A percentile compares a stretch with the other conserved stretches of the same genome.
phyloP scores from a whole-genome alignment of 2,113 vertebrate species.

The Oreotrochilus melanogaster region DNA sequence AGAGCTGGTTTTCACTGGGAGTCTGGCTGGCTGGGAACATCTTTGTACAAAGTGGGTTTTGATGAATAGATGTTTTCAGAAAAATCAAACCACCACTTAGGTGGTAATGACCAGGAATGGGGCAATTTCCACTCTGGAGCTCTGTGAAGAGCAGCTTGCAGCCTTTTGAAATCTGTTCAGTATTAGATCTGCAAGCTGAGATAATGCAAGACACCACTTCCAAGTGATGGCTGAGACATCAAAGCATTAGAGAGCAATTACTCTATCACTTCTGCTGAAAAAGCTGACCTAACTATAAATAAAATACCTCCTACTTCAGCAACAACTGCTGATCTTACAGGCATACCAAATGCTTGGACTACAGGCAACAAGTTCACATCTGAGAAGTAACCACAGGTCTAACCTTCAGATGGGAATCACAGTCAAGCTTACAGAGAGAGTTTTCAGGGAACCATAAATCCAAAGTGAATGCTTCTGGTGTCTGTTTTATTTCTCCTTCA shows the following conservation, averaged over 20 bases:
- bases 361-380: not conserved
- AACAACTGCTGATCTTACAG: not conserved
- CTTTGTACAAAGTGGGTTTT: not conserved
- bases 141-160: conserved; percentile 11
- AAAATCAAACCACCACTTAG: conserved; percentile 19
- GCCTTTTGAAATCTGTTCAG: conserved; percentile 32
- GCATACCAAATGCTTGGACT: not conserved
- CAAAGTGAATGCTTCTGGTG: not conserved
- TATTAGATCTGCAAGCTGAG: conserved; percentile 44
- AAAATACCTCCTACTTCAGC: not conserved
- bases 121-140: not conserved
- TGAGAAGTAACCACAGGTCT: not conserved
- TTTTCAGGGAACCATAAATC: not conserved
- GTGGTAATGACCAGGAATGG: not conserved
- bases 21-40: not conserved
- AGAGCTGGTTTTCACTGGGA: not conserved
- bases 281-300: not conserved
- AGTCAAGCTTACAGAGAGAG: not conserved
- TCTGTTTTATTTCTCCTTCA: not conserved
- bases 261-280: not conserved
- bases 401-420: not conserved
- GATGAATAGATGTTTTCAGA: conserved; percentile 39
- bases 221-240: conserved; percentile 17
- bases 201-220: conserved; percentile 51
- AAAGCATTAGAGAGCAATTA: conserved; percentile 27